A percentile compares a stretch with the other conserved stretches of the same genome.
phyloP scores from a whole-genome alignment of 2,888 invertebrate genomes.

The Acheta domesticus region DNA sequence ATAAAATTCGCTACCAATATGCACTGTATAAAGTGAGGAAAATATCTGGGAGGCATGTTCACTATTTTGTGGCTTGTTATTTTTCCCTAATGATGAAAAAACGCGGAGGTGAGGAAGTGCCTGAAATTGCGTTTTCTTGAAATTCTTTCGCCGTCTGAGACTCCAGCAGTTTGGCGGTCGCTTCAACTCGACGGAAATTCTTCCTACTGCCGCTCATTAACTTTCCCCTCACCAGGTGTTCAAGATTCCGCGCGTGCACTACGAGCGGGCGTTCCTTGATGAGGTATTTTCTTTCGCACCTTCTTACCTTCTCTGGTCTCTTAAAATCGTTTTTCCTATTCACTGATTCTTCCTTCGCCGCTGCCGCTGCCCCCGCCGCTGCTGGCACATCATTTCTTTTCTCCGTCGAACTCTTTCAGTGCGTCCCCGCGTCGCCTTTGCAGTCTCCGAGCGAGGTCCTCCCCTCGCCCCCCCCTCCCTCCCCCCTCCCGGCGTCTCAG shows the following conservation, averaged over 20 bases:
- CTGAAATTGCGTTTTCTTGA: no score
- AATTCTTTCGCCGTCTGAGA: no score
- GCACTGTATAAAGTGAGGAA: no score
- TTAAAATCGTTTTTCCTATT: constrained; percentile 35
- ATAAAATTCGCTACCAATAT: no score
- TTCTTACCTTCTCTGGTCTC: neutral
- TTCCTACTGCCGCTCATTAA: constrained; percentile 34
- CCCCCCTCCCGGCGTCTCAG: neutral
- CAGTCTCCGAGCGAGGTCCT: no score
- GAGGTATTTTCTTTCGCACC: neutral
- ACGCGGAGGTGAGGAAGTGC: no score
- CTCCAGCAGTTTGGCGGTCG: no score
- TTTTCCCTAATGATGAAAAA: no score
- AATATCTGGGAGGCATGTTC: no score
- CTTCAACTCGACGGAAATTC: neutral
- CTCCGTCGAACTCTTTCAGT: constrained; percentile 18
- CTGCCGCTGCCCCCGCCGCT: neutral
- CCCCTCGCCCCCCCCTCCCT: no score
- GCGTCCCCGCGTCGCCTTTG: neutral
- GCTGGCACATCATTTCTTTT: constrained; percentile 23
- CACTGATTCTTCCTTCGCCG: constrained; percentile 31
- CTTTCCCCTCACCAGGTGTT: constrained; percentile 30
- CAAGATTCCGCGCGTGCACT: constrained; percentile 32
- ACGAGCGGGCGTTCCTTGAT: neutral
- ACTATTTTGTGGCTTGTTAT: no score